Percentiles rank a stretch among this genome's conserved stretches.
phyloP scores from a whole-genome alignment of 2,797 vertebrate genomes.

The Rhincodon typus region DNA sequence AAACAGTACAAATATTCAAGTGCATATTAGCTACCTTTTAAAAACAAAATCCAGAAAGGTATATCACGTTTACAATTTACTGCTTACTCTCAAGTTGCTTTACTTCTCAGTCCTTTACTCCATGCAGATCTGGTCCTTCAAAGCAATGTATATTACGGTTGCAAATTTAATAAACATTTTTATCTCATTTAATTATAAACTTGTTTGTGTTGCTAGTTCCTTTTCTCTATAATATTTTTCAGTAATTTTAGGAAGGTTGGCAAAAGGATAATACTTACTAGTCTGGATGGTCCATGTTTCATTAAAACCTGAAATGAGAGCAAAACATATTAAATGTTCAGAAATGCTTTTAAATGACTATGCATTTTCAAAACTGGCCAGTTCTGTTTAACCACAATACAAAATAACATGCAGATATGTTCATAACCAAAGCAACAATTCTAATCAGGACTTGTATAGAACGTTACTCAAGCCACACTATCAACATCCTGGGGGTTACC shows the following conservation, averaged over 20 bases:
- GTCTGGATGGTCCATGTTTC: constrained; percentile 34
- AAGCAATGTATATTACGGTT: neutral
- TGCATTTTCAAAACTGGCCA: neutral
- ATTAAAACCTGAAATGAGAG: constrained; percentile 16
- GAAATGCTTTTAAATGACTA: neutral
- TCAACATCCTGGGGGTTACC: no score
- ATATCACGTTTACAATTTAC: neutral
- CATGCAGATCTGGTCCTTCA: neutral
- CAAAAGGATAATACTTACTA: constrained; percentile 5
- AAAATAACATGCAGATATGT: neutral
- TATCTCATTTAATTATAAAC: neutral
- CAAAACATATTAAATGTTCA: neutral
- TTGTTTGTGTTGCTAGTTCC: neutral
- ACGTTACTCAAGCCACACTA: neutral
- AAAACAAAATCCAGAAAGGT: neutral
- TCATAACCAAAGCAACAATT: neutral
- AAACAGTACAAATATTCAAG: neutral
- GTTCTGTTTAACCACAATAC: neutral
- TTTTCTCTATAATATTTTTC: neutral
- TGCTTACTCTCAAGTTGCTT: neutral
- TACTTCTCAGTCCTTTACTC: neutral
- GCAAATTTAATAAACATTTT: neutral
- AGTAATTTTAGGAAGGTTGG: neutral
- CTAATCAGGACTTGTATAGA: neutral
- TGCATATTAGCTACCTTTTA: neutral